Evolutionary conservation across 1,140 invertebrate genomes (phyloP).

Genomic region (Sweltsa coloradensis): DNA sequence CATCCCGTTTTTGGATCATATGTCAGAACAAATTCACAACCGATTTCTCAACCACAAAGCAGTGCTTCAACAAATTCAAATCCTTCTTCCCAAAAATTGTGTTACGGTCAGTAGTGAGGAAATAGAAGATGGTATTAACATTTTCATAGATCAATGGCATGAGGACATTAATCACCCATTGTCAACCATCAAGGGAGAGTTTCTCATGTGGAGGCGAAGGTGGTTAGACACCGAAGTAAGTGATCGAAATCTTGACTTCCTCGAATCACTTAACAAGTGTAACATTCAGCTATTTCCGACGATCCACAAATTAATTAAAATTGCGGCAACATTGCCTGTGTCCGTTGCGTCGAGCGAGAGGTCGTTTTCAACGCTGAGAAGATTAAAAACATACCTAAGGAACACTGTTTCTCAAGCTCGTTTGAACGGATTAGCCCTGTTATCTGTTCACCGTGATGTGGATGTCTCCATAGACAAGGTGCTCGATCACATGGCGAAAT

Average conservation of each 20-base stretch:
- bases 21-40: neutral
- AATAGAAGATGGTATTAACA: neutral
- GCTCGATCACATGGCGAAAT: too few species aligned
- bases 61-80: neutral
- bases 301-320: slow-evolving; percentile 7
- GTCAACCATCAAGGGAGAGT: neutral
- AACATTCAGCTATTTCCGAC: slow-evolving; percentile 7
- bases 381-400: slow-evolving; percentile 13
- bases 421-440: slow-evolving; percentile 13
- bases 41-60: neutral
- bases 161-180: neutral
- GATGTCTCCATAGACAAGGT: neutral
- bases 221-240: neutral
- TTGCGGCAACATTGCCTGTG: slow-evolving; percentile 9
- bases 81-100: slow-evolving; percentile 2
- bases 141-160: neutral
- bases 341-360: slow-evolving; percentile 9
- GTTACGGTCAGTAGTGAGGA: neutral
- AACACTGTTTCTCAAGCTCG: slow-evolving; percentile 7
- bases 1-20: neutral
- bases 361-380: slow-evolving; percentile 13
- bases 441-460: slow-evolving; percentile 11
- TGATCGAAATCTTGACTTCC: neutral
- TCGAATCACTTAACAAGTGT: slow-evolving; percentile 6
- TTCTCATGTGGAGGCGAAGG: slow-evolving; percentile 4